Conservation (phyloP, 2,888 invertebrate genomes). For the Zaprionus bogoriensis region DNA sequence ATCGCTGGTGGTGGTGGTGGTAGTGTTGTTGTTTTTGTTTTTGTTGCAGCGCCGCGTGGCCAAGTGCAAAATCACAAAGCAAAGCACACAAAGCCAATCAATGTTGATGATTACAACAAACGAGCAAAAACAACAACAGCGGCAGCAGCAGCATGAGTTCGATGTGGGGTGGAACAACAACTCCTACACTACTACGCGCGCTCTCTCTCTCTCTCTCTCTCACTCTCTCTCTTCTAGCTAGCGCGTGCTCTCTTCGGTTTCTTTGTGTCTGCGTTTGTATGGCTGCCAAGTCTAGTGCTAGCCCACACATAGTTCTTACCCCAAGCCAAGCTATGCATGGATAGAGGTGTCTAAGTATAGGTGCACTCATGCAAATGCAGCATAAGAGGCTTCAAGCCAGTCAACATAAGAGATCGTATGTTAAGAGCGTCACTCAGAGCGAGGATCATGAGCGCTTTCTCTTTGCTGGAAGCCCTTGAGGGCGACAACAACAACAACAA, state of each 20-base stretch:
- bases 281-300: conserved; percentile 27
- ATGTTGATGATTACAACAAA: conserved; percentile 57
- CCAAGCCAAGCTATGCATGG: background rate
- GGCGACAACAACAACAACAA: conserved; percentile 23
- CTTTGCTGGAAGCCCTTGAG: conserved; percentile 1
- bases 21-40: conserved; percentile 27
- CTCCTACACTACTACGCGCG: conserved; percentile 43
- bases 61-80: conserved; percentile 61
- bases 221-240: too few relatives aligned
- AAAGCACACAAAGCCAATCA: conserved; percentile 55
- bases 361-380: too few relatives aligned
- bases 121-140: conserved; percentile 47
- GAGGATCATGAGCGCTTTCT: conserved; percentile 24
- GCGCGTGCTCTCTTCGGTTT: background rate
- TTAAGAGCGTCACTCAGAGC: background rate
- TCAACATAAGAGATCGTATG: too few relatives aligned
- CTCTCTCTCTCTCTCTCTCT: conserved; percentile 27
- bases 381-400: too few relatives aligned
- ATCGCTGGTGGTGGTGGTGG: too few relatives aligned
- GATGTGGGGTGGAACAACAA: conserved; percentile 35
- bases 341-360: background rate
- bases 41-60: conserved; percentile 41
- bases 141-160: background rate
- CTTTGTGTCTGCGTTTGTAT: conserved; percentile 31
- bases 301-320: conserved; percentile 1